Evolutionary conservation across 2,888 invertebrate species (phyloP).

Genomic region (Zygogramma bicolorata): DNA sequence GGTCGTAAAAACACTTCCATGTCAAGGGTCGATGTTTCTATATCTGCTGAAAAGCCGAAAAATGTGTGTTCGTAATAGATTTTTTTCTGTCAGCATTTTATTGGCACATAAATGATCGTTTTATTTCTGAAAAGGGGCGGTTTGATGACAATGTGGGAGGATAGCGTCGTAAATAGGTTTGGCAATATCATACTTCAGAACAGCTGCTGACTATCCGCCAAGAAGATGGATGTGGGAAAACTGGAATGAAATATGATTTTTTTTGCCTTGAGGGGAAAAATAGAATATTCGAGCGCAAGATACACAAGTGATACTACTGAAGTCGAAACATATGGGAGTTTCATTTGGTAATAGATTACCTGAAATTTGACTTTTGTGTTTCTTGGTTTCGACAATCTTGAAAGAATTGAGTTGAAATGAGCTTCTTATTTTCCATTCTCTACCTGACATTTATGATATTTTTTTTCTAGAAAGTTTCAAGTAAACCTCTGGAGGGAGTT

Average conservation of each 20-base stretch:
- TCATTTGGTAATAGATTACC: no score
- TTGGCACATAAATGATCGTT: constrained; percentile 3
- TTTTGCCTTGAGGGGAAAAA: not conserved
- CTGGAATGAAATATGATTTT: not conserved
- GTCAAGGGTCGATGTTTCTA: not conserved
- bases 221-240: not conserved
- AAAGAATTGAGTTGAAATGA: no score
- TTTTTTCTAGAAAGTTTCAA: no score
- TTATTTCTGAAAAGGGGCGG: constrained; percentile 3
- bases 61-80: constrained; percentile 4
- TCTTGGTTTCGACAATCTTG: no score
- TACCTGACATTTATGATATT: no score
- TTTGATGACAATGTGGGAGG: constrained; percentile 14
- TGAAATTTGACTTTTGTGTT: no score
- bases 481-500: no score
- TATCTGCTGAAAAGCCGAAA: not conserved
- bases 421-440: no score
- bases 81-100: constrained; percentile 9
- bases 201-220: constrained; percentile 7
- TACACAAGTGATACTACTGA: no score
- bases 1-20: not conserved
- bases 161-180: constrained; percentile 13
- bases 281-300: no score
- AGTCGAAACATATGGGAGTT: no score
- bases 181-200: constrained; percentile 9